Base-by-base conservation (phyloP, 2,888 invertebrate species). In the Agrotis ipsilon region DNA sequence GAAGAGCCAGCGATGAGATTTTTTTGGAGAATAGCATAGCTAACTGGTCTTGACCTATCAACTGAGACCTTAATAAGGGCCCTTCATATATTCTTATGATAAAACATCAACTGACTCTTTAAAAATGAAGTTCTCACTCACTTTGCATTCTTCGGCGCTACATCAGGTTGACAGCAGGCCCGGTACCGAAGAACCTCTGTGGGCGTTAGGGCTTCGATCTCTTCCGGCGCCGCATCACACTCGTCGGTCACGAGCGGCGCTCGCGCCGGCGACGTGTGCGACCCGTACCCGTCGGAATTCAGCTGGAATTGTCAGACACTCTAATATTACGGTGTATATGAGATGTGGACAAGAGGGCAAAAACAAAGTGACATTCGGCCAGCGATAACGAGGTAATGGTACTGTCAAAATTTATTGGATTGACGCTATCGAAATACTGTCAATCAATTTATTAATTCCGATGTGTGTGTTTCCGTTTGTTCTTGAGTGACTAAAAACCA, bases 111-210 rank as follows among this genome's bases (percentile, higher is more conserved):
- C 18, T 1, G 7, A 24, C 4, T 39, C 2, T 24, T 6, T 13
- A 18, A 18, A n/a, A 21, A 6, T 2, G 5, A 14, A 11, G 24
- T 27, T 0, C 13, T 0, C 7, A 97, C 98, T 98, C 94, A 98
- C 98, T 98, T 98, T 94, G 98, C 98, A 97, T 98, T 98, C 96
- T 98, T 98, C 85, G 98, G 98, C 94, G 95, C 96, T 81, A 92
- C 95, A 82, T 96, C 94, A 59, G 96, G 95, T 89, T 96, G 96
- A 90, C 96, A 96, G 90, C 96, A 95, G 27, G 93, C 86, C 62
- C 95, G 86, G 80, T 95, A 95, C 86, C 95, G 91, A 45, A 95
- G 87, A 77, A 93, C 92, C 65, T 94, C 96, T 6, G 94, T 93
- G 16, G 94, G 96, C n/a, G 94, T 95, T 54, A 95, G 90, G 39